Evolutionary conservation across 2,888 invertebrate species (phyloP), one percentile per base, ranked within the genome.

Genomic region (Hermodice carunculata): DNA sequence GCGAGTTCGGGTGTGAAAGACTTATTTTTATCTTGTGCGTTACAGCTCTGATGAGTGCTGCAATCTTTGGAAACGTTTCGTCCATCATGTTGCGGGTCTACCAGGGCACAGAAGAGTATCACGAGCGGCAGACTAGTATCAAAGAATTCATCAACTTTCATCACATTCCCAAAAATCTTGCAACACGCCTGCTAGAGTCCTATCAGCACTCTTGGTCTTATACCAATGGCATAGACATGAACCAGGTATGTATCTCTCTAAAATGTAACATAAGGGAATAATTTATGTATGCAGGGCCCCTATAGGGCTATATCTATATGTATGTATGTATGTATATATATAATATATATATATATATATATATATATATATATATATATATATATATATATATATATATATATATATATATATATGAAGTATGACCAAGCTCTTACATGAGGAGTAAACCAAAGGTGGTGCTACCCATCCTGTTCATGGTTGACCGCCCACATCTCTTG

Each of bases 111-210:
- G 85, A 86, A 68, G 86, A 86, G 66, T 85, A 82, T 67, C 85
- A 85, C 64, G 85, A 86, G 74, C 85, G 82, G 74, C 76, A 81
- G 56, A 78, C 81, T 63, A 84, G 85, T 69, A 84, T 86, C 24
- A 85, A 85, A 67, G 86, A 86, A 60, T 86, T 86, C 71, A 85
- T 86, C 46, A 83, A 81, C 67, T 86, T 85, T 67, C 86, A 86
- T 67, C 82, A 82, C 66, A 79, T 86, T 28, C 85, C 85, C n/a
- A 86, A 86, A 69, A 76, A 76, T 11, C 75, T 86, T 37, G 85
- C 85, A 40, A 81, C 75, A 53, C 74, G 85, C n/a, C 77, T 86
- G 31, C 80, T 84, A 53, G 86, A 86, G 59, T 85, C 85, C 22
- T 85, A 84, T 67, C 83, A 84, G 64, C 84, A 85, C 66, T 69